Evolutionary conservation across 1,140 invertebrate species (phyloP), one percentile per base, ranked within the genome.

Genomic region (Ridgeia piscesae): DNA sequence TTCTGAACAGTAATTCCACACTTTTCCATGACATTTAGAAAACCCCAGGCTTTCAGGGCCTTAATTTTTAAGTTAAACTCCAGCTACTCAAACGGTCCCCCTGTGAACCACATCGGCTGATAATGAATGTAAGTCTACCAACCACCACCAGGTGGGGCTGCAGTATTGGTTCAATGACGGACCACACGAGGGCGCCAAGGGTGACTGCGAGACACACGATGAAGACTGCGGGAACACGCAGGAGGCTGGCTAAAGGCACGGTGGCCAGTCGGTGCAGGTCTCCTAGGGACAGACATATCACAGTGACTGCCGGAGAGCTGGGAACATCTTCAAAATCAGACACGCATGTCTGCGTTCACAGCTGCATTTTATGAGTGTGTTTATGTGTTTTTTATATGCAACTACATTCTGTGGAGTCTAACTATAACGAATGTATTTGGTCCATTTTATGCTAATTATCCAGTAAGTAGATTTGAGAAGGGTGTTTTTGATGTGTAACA

Each of bases 91-190:
- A 42, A 42, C 4, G 42, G 11, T 42, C 42, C 42, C 42, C 11
- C 4, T 42, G 11, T 11, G 42, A 42, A 42, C 4, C 4, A 6
- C 11, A 11, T 42, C 11, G 42, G 42, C 42, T 42, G 42, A 42
- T 42, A 42, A 42, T 42, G 42, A 42, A 42, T n/a, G n/a, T n/a
- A 42, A 42, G 42, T 42, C 42, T 27, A 92, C 93, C 93, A 96
- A 97, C 97, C 95, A 97, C 96, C 93, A 97, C 95, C 91, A 98
- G 95, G 96, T 98, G 97, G 34, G 97, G 97, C 94, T 98, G 97
- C 92, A 98, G 94, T 0, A 97, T 98, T 1, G 98, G 97, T 95
- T 98, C 98, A 33, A 98, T 95, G 94, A 97, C 97, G 1, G 97
- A 97, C 97, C 97, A 97, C 0, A 97, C 97, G 94, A 97, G 97